Percentiles rank a stretch among this genome's conserved stretches.
These are phyloP conservation scores for Cerastoderma edule DNA, from an alignment of 2,888 invertebrate genomes.

Conservation along the genomic window DNA sequence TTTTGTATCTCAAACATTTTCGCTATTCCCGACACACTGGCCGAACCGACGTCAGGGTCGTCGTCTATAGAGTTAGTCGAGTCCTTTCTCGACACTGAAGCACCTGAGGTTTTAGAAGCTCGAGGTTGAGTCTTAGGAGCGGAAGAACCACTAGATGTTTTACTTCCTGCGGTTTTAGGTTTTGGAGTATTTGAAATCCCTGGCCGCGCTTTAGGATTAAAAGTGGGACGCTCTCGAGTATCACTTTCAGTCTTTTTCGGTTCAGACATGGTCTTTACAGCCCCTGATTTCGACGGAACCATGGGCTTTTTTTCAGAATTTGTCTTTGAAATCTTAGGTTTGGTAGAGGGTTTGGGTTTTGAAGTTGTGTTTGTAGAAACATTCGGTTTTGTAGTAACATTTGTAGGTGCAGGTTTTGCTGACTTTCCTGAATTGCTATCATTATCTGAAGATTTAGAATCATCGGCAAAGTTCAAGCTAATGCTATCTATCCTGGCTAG, in stretches of 20 bases:
- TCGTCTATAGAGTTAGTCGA: slow-evolving; percentile 60
- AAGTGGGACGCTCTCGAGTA: slow-evolving; percentile 41
- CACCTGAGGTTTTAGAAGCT: slow-evolving; percentile 11
- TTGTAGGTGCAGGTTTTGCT: slow-evolving; percentile 1
- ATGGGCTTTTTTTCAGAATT: slow-evolving; percentile 52
- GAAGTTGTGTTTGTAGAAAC: slow-evolving; percentile 29
- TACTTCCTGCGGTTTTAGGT: slow-evolving; percentile 4
- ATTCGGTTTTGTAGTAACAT: too few relatives aligned
- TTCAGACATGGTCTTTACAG: slow-evolving; percentile 51
- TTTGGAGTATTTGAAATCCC: slow-evolving; percentile 30
- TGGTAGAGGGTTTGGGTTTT: slow-evolving; percentile 44
- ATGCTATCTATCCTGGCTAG: slow-evolving; percentile 53
- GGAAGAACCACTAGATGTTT: slow-evolving; percentile 2
- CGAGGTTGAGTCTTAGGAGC: slow-evolving; percentile 18
- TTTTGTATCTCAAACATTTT: slow-evolving; percentile 58
- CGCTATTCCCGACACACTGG: slow-evolving; percentile 57
- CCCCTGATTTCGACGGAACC: slow-evolving; percentile 37
- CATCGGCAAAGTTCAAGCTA: slow-evolving; percentile 42
- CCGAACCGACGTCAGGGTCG: slow-evolving; percentile 46
- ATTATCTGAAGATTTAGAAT: slow-evolving; percentile 29
- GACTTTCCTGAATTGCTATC: slow-evolving; percentile 15
- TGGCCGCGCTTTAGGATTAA: slow-evolving; percentile 51
- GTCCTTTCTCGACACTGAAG: slow-evolving; percentile 34
- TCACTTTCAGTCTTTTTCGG: slow-evolving; percentile 20
- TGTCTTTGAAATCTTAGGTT: slow-evolving; percentile 35